Evolutionary conservation across 2,113 vertebrate species (phyloP).

Genomic region (Rhea americana): DNA sequence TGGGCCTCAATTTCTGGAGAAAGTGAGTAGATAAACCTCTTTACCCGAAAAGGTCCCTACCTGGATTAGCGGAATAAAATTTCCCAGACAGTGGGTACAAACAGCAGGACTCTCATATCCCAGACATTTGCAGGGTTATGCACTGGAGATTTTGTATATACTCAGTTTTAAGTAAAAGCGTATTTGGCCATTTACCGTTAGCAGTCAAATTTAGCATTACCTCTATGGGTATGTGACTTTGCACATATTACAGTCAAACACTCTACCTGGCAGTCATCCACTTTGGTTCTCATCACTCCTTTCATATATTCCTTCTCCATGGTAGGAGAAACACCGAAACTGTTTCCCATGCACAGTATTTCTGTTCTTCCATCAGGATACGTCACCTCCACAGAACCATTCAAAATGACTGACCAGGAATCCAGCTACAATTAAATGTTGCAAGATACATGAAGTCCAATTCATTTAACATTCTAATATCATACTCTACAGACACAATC

Average conservation of each 20-base stretch:
- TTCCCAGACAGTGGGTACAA: neutral
- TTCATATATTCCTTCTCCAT: constrained; percentile 99
- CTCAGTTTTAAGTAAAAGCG: neutral
- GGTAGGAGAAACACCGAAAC: constrained; percentile 96
- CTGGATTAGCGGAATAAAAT: neutral
- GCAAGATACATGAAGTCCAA: neutral
- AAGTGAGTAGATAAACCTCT: neutral
- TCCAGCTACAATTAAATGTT: constrained; percentile 84
- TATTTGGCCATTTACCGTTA: neutral
- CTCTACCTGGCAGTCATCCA: constrained; percentile 97
- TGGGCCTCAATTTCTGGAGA: neutral
- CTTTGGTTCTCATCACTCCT: constrained; percentile 98
- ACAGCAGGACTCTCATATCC: neutral
- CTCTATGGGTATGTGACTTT: neutral
- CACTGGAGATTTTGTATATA: neutral
- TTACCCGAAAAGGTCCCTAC: neutral
- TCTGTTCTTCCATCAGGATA: constrained; percentile 92
- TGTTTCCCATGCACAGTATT: constrained; percentile 98
- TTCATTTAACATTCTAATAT: neutral
- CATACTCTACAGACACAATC: neutral
- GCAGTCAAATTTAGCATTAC: neutral
- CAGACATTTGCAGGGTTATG: neutral
- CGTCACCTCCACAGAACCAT: constrained; percentile 96
- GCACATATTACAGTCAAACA: neutral
- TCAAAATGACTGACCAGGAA: constrained; percentile 98